Percentiles rank a stretch among this genome's conserved stretches.
phyloP scores from a whole-genome alignment of 2,113 vertebrate genomes.

The Lagopus leucura region DNA sequence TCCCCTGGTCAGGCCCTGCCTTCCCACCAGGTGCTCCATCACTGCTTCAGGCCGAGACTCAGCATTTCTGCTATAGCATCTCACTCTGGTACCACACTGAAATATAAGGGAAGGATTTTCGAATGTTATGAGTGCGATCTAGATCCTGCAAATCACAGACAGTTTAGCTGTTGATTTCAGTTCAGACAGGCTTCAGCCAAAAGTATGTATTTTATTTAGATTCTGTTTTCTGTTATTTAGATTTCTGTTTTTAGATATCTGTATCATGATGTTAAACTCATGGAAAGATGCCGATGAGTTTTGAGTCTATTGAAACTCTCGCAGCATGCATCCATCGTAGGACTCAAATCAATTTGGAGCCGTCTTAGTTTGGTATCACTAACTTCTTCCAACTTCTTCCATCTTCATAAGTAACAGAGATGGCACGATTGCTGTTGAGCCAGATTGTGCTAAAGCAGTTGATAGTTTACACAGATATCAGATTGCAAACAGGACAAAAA shows the following conservation, averaged over 20 bases:
- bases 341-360: not conserved
- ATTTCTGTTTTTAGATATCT: not conserved
- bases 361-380: not conserved
- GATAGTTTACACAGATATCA: not conserved
- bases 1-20: too few species aligned
- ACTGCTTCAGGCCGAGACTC: too few species aligned
- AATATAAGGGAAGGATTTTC: not conserved
- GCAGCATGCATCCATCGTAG: not conserved
- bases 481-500: not conserved
- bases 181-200: slow-evolving; percentile 26
- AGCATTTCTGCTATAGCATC: not conserved
- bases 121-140: not conserved
- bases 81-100: not conserved
- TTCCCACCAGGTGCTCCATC: too few species aligned
- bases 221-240: slow-evolving; percentile 46
- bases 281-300: not conserved
- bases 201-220: slow-evolving; percentile 42
- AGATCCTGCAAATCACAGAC: not conserved
- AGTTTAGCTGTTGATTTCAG: slow-evolving; percentile 8
- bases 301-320: not conserved
- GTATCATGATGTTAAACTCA: not conserved
- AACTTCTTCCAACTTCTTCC: not conserved
- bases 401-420: not conserved
- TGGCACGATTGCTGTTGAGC: not conserved
- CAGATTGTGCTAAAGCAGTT: not conserved